These are phyloP conservation scores for Capitulum mitella DNA, from an alignment of 2,888 invertebrate species.

Conservation along the genomic window DNA sequence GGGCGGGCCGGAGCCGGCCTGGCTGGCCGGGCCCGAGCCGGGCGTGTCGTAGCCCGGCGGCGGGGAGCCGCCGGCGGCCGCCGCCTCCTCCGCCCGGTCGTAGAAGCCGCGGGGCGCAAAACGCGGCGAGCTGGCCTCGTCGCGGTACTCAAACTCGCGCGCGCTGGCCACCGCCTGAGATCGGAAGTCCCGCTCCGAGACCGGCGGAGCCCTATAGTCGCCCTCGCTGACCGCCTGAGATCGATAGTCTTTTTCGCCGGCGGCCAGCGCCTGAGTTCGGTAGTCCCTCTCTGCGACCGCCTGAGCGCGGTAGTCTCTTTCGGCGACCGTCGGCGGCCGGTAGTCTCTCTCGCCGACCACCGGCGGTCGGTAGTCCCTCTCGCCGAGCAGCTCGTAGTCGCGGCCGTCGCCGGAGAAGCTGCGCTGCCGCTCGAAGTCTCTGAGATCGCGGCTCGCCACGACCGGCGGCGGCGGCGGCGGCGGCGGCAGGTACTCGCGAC, in stretches of 20 bases:
- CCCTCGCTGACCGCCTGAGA: background rate
- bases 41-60: background rate
- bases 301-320: background rate
- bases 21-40: background rate
- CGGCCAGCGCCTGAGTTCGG: background rate
- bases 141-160: background rate
- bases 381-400: constrained; percentile 1
- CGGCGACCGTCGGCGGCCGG: background rate
- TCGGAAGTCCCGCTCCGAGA: background rate
- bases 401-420: background rate
- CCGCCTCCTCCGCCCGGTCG: background rate
- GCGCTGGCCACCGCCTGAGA: background rate
- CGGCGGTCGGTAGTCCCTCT: background rate
- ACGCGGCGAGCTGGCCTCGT: background rate
- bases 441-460: background rate
- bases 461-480: background rate
- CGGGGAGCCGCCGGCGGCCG: background rate
- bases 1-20: constrained; percentile 1
- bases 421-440: background rate
- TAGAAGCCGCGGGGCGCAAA: background rate
- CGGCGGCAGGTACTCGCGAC: background rate
- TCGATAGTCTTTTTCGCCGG: background rate
- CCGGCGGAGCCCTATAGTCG: too few species aligned
- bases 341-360: background rate
- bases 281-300: background rate